These are phyloP conservation scores for Mesoligia furuncula DNA, from an alignment of 2,888 invertebrate genomes.

Conservation along the genomic window DNA sequence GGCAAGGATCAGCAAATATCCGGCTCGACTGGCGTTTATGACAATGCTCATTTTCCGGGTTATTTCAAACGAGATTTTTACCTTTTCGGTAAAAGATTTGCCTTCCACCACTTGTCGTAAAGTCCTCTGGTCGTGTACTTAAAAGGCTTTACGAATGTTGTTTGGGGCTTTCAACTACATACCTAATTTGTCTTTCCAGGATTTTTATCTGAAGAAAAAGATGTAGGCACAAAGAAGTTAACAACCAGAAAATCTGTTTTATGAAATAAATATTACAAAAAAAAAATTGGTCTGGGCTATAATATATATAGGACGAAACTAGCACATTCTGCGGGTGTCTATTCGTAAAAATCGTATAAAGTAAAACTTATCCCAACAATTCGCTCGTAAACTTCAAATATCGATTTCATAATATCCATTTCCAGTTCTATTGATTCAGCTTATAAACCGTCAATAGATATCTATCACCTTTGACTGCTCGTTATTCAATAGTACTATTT, in stretches of 20 bases:
- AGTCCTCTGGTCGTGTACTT: slow-evolving; percentile 40
- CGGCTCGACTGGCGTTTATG: slow-evolving; percentile 63
- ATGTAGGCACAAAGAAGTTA: neutral
- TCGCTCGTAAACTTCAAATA: neutral
- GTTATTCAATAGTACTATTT: slow-evolving; percentile 12
- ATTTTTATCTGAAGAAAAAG: neutral
- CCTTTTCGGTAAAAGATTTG: slow-evolving; percentile 66
- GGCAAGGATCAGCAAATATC: slow-evolving; percentile 67
- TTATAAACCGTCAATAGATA: slow-evolving; percentile 1
- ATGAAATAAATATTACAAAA: slow-evolving; percentile 13
- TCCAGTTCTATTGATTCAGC: neutral
- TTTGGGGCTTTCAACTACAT: slow-evolving; percentile 43
- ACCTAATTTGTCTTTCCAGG: slow-evolving; percentile 39
- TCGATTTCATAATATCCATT: slow-evolving; percentile 14
- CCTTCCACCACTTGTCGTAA: slow-evolving; percentile 51
- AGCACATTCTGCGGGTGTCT: neutral
- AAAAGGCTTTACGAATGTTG: slow-evolving; percentile 37
- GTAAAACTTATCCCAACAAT: slow-evolving; percentile 11
- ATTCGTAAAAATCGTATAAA: slow-evolving; percentile 1
- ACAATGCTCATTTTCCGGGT: slow-evolving; percentile 65
- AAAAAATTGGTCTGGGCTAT: neutral
- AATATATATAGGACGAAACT: slow-evolving; percentile 8
- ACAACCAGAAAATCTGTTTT: neutral
- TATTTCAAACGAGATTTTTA: slow-evolving; percentile 65
- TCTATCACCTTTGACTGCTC: neutral